These are phyloP conservation scores for Ophioninae sp. DNA, from an alignment of 2,888 invertebrate genomes.

Conservation along the genomic window DNA sequence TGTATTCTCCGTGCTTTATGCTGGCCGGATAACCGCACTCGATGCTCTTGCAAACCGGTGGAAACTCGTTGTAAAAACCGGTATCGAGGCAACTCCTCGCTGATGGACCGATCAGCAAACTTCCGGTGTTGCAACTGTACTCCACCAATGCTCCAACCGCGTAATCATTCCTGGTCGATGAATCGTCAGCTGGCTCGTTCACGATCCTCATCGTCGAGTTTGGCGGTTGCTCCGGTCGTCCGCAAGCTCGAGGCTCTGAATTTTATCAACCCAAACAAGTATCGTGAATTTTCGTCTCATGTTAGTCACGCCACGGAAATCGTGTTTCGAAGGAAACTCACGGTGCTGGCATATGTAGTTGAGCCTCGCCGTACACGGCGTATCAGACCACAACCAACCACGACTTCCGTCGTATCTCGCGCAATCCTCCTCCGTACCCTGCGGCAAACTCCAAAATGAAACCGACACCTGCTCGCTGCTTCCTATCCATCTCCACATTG, in stretches of 20 bases:
- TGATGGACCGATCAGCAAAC: slow-evolving; percentile 92
- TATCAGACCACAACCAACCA: slow-evolving; percentile 97
- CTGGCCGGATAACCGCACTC: slow-evolving; percentile 95
- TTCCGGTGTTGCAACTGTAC: slow-evolving; percentile 92
- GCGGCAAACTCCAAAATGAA: slow-evolving; percentile 94
- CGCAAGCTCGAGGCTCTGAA: slow-evolving; percentile 93
- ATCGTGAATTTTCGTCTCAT: no score
- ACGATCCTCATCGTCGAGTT: slow-evolving; percentile 91
- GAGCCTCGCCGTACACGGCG: slow-evolving; percentile 90
- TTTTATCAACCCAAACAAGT: slow-evolving; percentile 23
- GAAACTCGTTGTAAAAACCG: slow-evolving; percentile 96
- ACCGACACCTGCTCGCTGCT: slow-evolving; percentile 93
- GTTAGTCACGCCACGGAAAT: background rate
- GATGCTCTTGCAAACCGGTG: slow-evolving; percentile 95
- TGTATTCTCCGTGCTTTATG: slow-evolving; percentile 91
- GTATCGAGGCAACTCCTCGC: slow-evolving; percentile 93
- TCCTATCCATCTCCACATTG: slow-evolving; percentile 93
- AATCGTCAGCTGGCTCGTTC: slow-evolving; percentile 81
- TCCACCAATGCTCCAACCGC: slow-evolving; percentile 91
- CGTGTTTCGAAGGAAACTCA: slow-evolving; percentile 82
- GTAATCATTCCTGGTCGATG: slow-evolving; percentile 84
- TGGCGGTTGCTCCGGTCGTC: slow-evolving; percentile 95
- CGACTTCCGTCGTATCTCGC: slow-evolving; percentile 95
- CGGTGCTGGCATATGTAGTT: slow-evolving; percentile 97
- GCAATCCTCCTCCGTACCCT: slow-evolving; percentile 90